These are phyloP conservation scores for Psittacula derbiana DNA, from an alignment of 2,797 vertebrate genomes.

Conservation along the genomic window DNA sequence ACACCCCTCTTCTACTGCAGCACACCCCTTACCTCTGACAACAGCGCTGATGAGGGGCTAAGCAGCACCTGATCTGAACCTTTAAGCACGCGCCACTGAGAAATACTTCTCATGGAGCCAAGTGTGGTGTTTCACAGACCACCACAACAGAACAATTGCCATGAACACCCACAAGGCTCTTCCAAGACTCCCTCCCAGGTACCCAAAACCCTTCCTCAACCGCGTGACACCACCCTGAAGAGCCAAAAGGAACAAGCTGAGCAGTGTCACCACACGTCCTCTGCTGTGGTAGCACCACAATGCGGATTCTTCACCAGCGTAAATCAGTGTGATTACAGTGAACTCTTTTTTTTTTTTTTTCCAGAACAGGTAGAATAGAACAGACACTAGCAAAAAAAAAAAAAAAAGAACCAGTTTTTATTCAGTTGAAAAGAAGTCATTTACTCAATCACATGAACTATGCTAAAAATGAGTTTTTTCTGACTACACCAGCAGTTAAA, in stretches of 20 bases:
- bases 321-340: background rate
- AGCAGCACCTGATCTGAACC: background rate
- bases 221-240: background rate
- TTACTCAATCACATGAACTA: slow-evolving; percentile 68
- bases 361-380: slow-evolving; percentile 34
- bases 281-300: background rate
- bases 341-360: background rate
- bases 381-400: slow-evolving; percentile 67
- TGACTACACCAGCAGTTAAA: slow-evolving; percentile 70
- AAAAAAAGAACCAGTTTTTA: slow-evolving; percentile 27
- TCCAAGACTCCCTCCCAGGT: background rate
- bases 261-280: background rate
- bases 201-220: background rate
- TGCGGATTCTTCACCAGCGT: background rate
- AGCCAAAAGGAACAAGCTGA: background rate
- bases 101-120: background rate
- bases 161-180: background rate
- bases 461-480: slow-evolving; percentile 64
- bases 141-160: background rate
- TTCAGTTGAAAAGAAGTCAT: slow-evolving; percentile 66
- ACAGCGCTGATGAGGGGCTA: accelerated
- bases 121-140: background rate
- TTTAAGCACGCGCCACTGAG: background rate
- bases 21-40: background rate
- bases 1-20: background rate